phyloP scores from a whole-genome alignment of 1,140 invertebrate genomes.

The Frieseomelitta varia region DNA sequence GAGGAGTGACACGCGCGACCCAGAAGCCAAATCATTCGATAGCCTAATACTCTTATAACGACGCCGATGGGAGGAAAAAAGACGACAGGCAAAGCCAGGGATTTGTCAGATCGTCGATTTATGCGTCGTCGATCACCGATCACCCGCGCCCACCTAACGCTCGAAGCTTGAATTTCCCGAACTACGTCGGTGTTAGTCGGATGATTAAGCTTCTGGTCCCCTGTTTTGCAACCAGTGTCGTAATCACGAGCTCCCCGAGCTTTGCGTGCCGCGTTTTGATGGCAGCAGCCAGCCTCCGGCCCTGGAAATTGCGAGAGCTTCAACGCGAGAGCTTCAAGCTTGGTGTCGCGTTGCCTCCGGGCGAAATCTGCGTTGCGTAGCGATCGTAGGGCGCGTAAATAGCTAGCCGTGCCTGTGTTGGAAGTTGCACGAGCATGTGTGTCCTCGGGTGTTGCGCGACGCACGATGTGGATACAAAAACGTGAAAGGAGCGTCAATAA shows the following conservation, averaged over 20 bases:
- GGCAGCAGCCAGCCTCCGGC: slow-evolving; percentile 54
- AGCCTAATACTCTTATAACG: neutral
- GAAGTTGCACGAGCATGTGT: neutral
- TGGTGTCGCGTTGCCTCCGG: slow-evolving; percentile 38
- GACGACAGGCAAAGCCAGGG: neutral
- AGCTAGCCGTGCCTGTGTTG: neutral
- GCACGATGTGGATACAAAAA: neutral
- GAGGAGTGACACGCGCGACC: too few relatives aligned
- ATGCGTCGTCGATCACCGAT: slow-evolving; percentile 58
- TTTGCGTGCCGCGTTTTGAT: slow-evolving; percentile 51
- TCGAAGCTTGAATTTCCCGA: slow-evolving; percentile 41
- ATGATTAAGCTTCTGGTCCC: slow-evolving; percentile 64
- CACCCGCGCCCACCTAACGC: neutral
- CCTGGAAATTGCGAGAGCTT: slow-evolving; percentile 58
- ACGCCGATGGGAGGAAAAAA: neutral
- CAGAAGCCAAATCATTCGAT: neutral
- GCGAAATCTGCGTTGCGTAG: slow-evolving; percentile 29
- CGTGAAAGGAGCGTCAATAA: slow-evolving; percentile 37
- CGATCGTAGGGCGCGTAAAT: slow-evolving; percentile 44
- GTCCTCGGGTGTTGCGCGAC: too few relatives aligned
- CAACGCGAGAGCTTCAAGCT: slow-evolving; percentile 54
- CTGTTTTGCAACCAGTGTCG: slow-evolving; percentile 12
- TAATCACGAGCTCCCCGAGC: slow-evolving; percentile 30
- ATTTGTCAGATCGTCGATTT: slow-evolving; percentile 22
- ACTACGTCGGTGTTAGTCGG: slow-evolving; percentile 63